Base-by-base conservation (phyloP, 2,113 vertebrate species). In the Corythornis cristatus region DNA sequence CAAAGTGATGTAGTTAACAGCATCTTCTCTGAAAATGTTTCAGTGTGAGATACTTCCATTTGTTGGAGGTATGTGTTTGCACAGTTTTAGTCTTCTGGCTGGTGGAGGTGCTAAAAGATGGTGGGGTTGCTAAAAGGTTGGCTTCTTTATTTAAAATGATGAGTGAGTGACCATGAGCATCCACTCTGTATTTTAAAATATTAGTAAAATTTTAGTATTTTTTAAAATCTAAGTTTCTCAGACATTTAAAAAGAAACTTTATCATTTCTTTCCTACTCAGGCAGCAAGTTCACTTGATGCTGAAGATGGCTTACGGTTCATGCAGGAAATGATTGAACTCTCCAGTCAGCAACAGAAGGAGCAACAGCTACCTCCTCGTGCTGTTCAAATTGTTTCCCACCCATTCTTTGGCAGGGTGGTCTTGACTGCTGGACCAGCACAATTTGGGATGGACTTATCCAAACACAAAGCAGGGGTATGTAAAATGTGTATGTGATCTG, bases 301-400 rank as follows among this genome's bases (percentile, higher is more conserved):
- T 16, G 99, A 99, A 94, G 99, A 99, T 19, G 99, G 99, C 8
- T 97, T 99, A 83, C 98, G 99, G 48, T 99, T 99, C 97, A 99
- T 99, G 99, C 99, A 99, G 97, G 99, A 99, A 93, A 99, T 99
- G 99, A 99, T 99, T 97, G 99, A 99, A 86, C 96, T 99, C 67
- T 99, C 99, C 90, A 99, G 99, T 96, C 99, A 99, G 96, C 99
- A 99, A 68, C 99, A 99, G 84, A 99, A 99, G 70, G 99, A 99
- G 87, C 99, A 99, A 96, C 99, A 99, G 98, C 98, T 99, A 5
- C 99, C 99, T 53, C 99, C 99, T 14, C 98, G 99, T 78, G 99
- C 99, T 46, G 99, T 99, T 37, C 99, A 99, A 50, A 99, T 99
- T 28, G 98, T 99, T 87, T 99, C 99, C 2, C 98, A 99, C 94